A percentile compares a stretch with the other conserved stretches of the same genome.
Evolutionary conservation across 2,113 vertebrate genomes (phyloP).

Genomic region (Prinia subflava): DNA sequence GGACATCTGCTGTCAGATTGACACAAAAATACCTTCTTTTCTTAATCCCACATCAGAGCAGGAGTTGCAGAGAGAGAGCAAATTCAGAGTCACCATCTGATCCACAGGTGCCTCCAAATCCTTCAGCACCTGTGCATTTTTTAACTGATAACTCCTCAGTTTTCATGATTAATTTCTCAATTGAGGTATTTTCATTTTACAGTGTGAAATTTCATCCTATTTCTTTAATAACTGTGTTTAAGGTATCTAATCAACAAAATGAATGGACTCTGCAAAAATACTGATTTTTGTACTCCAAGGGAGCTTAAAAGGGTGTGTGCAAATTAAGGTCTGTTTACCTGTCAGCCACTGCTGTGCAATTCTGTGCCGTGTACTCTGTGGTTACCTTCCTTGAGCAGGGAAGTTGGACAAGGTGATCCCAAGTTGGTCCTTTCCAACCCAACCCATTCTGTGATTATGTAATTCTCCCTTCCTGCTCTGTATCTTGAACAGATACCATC

Average conservation of each 20-base stretch:
- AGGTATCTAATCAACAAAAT: background rate
- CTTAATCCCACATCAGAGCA: background rate
- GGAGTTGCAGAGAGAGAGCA: background rate
- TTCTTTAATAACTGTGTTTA: background rate
- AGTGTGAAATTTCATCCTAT: background rate
- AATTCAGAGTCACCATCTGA: background rate
- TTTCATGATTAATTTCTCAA: background rate
- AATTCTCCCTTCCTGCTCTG: background rate
- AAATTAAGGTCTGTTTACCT: background rate
- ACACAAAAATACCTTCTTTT: background rate
- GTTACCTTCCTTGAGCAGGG: background rate
- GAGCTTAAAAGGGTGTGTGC: background rate
- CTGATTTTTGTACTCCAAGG: background rate
- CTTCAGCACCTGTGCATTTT: background rate
- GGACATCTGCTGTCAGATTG: background rate
- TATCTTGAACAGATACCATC: background rate
- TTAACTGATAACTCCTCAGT: background rate
- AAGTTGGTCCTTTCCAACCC: background rate
- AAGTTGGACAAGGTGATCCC: background rate
- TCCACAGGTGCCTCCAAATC: fast-evolving
- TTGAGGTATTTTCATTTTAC: background rate
- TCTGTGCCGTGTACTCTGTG: background rate
- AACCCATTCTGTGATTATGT: background rate
- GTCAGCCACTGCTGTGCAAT: background rate
- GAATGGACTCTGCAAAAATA: background rate